Base-by-base conservation (phyloP, 2,888 invertebrate genomes). In the Hemicrepidius hirtus region DNA sequence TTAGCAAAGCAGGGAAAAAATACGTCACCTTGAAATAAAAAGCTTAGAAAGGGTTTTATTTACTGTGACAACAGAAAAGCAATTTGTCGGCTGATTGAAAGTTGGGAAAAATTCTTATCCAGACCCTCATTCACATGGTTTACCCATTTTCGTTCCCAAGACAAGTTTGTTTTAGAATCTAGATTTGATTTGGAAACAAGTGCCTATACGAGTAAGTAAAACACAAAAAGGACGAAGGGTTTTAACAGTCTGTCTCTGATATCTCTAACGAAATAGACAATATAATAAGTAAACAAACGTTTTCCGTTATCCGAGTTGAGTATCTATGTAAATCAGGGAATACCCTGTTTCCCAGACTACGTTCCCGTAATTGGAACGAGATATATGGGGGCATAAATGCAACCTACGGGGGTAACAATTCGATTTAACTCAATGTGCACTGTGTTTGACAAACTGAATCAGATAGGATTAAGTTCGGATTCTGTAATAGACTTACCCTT, bases 301-400 rank as follows among this genome's bases (percentile, higher is more conserved):
- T 65, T 53, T 32, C n/a, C 65, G 32, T 37, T 65, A 65, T 65
- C 65, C 65, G 53, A 13, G 24, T 41, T 20, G 50, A 50, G 40
- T 35, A 65, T 65, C 65, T 65, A 65, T 65, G 65, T 57, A 57
- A 57, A 57, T 57, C 37, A 28, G 28, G 12, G 57, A 37, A n/a
- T 21, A 13, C 57, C n/a, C 13, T 10, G 20, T 37, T 37, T 21
- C 37, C 37, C 18, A 16, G 13, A 37, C 57, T 37, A 7, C 13
- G 37, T 18, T 57, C 10, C 37, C 37, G 18, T 57, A 57, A 57
- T 57, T 57, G 37, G 37, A 57, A 57, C 7, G 20, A 57, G 57
- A 57, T 57, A 37, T 57, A 57, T 57, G 21, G n/a, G 57, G 13
- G 55, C 20, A 57, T 57, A 57, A 50, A 35, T 57, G 37, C 57